A percentile compares a stretch with the other conserved stretches of the same genome.
phyloP scores from a whole-genome alignment of 2,888 invertebrate species.

The Torymus texanus region DNA sequence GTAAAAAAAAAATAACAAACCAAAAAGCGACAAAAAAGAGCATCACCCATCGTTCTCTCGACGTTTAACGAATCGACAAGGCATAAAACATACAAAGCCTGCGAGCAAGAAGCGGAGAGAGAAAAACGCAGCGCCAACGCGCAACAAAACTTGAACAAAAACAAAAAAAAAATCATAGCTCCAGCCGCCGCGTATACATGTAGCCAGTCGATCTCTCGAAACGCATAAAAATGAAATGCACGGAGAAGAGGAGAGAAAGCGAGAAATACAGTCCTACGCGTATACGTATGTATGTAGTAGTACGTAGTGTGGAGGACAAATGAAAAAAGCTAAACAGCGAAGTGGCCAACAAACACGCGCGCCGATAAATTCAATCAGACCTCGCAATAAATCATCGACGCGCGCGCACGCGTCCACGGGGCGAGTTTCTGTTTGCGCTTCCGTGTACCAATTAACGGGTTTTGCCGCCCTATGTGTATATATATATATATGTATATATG shows the following conservation, averaged over 20 bases:
- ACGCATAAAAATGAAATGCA: constrained; percentile 2
- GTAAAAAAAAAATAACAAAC: background rate
- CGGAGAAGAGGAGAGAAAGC: background rate
- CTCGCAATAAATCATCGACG: constrained; percentile 73
- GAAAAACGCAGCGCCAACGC: too few relatives aligned
- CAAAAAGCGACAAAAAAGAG: background rate
- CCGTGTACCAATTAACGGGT: constrained; percentile 70
- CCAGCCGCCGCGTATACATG: background rate
- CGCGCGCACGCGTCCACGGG: constrained; percentile 31
- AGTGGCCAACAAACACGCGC: constrained; percentile 23
- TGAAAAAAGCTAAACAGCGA: constrained; percentile 22
- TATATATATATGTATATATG: too few relatives aligned
- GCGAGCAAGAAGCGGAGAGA: background rate
- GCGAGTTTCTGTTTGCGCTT: constrained; percentile 67
- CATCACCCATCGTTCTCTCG: constrained; percentile 30
- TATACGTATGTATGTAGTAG: too few relatives aligned
- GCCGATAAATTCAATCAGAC: constrained; percentile 74
- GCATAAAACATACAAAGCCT: constrained; percentile 58
- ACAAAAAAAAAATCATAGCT: background rate
- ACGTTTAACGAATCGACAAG: constrained; percentile 63
- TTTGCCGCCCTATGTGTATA: constrained; percentile 19
- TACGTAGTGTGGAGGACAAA: too few relatives aligned
- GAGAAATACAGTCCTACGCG: constrained; percentile 1
- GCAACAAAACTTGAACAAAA: too few relatives aligned
- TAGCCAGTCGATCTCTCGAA: background rate